Conservation (phyloP, 2,888 invertebrate species). For the Oligia latruncula region DNA sequence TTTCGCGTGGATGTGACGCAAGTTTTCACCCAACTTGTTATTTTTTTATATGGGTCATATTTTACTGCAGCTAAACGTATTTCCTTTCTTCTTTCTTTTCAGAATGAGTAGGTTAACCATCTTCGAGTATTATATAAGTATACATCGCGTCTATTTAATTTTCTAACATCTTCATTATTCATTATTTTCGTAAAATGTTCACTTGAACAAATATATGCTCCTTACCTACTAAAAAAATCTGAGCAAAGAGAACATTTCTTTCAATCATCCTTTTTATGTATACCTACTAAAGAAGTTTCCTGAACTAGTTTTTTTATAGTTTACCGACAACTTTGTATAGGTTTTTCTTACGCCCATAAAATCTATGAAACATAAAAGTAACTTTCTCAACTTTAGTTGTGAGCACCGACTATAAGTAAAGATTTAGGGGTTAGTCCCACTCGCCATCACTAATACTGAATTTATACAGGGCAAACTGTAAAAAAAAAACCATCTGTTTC, state of each 20-base stretch:
- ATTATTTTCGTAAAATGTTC: not conserved
- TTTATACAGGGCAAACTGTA: not conserved
- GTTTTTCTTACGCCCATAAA: constrained; percentile 65
- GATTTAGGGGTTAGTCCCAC: constrained; percentile 47
- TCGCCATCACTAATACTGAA: not conserved
- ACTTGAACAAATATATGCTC: not conserved
- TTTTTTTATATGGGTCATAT: too few relatives aligned
- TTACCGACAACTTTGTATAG: constrained; percentile 49
- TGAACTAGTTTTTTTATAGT: constrained; percentile 57
- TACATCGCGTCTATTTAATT: not conserved
- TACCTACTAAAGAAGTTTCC: constrained; percentile 39
- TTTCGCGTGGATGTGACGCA: too few relatives aligned
- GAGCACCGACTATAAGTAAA: constrained; percentile 65
- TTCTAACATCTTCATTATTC: not conserved
- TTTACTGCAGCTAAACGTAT: too few relatives aligned
- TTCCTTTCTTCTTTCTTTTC: not conserved
- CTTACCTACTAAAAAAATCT: not conserved
- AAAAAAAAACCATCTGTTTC: not conserved
- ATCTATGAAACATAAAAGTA: constrained; percentile 67
- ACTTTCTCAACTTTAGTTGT: constrained; percentile 54
- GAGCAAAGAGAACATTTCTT: constrained; percentile 27
- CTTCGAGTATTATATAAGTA: too few relatives aligned
- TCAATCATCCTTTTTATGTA: constrained; percentile 53
- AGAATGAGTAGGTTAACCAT: not conserved
- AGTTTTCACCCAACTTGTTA: too few relatives aligned